Base-by-base conservation (phyloP, 2,113 vertebrate species). In the Sylvilagus bachmani region DNA sequence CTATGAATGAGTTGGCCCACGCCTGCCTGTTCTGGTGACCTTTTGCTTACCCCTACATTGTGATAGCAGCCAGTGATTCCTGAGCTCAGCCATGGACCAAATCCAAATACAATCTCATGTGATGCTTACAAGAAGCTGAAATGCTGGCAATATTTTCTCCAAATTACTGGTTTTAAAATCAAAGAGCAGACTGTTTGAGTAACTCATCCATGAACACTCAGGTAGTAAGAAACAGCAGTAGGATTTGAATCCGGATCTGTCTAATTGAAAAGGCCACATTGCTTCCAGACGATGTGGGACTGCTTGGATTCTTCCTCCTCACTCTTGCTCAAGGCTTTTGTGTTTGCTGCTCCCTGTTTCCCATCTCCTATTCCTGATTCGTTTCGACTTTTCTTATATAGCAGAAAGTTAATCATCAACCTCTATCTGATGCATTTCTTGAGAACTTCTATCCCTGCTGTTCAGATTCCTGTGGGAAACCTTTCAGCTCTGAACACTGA, bases 1-100 rank as follows among this genome's bases (percentile, higher is more conserved):
- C 16, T 6, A 58, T 17, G 1, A 1, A 71, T 11, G 38, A 58
- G 2, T 49, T 55, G 4, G 6, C 6, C 3, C 1, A 14, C 12
- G 7, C 19, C 13, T 61, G 58, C 61, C 4, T 2, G 1, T 53
- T 38, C 10, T 4, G 17, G 79, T 25, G 11, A 25, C n/a, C 29
- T 53, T 31, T 73, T 19, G 3, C 24, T 16, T 22, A 55, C 4
- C 8, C 12, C 10, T 5, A 31, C 16, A 24, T 9, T 1, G 10
- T 16, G 31, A 38, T 5, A 36, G 19, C 24, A 49, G 71, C 55
- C 33, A 58, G n/a, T 6, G 53, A 8, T 49, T 44, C 78, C 13
- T 75, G 44, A 2, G 29, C 16, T 61, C 13, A 0, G 12, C 58
- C 58, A 21, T 1, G 9, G 16, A 6, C 49, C 64, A 10, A 17